A percentile compares a stretch with the other conserved stretches of the same genome.
phyloP scores from a whole-genome alignment of 2,113 vertebrate genomes.

The Neotoma lepida region DNA sequence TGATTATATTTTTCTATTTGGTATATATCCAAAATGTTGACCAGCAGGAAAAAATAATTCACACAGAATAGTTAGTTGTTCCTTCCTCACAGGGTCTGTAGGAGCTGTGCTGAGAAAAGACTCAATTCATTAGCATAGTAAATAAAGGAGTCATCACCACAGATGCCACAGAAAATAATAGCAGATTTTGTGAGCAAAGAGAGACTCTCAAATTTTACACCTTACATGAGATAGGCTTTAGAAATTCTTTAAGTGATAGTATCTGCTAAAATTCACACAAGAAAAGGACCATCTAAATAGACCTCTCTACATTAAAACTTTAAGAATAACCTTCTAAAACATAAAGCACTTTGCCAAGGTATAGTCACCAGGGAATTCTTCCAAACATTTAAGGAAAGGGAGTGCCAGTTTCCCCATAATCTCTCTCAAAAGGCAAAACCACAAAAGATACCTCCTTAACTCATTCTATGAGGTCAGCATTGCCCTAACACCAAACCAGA shows the following conservation, averaged over 20 bases:
- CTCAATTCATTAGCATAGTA: neutral
- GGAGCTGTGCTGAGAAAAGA: neutral
- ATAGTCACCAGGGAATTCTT: neutral
- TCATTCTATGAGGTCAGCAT: neutral
- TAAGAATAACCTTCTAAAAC: neutral
- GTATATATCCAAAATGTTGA: neutral
- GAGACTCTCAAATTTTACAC: neutral
- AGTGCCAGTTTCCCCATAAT: neutral
- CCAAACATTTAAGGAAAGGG: neutral
- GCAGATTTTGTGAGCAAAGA: neutral
- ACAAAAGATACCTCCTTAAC: neutral
- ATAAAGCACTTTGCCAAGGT: neutral
- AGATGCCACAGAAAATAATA: neutral
- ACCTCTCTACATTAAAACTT: neutral
- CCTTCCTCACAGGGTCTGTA: neutral
- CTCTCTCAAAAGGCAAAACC: neutral
- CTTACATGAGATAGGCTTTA: neutral
- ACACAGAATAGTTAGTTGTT: neutral
- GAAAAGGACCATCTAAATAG: neutral
- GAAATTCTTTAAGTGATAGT: neutral
- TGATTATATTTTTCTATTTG: neutral
- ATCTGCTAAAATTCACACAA: constrained; percentile 6
- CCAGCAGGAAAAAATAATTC: constrained; percentile 15
- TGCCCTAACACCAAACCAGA: neutral
- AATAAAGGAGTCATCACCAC: neutral